Base-by-base conservation (phyloP, 1,140 invertebrate genomes). In the Teleopsis dalmanni region DNA sequence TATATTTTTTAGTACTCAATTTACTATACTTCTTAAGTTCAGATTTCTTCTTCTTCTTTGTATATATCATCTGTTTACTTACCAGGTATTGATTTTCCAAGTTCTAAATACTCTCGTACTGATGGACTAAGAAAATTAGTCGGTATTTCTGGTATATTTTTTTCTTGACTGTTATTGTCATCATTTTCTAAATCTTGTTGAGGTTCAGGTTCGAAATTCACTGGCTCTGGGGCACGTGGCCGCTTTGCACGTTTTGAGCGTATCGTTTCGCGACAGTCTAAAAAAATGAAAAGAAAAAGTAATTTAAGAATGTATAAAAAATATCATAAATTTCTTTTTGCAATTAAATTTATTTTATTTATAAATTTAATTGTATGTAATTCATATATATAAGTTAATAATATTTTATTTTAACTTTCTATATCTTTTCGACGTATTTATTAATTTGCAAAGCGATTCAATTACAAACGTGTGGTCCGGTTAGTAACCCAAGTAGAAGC, bases 51-150 rank as follows among this genome's bases (percentile, higher is more conserved):
- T 18, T 10, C 10, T 36, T 16, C 10, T 13, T 3, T 33, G 19
- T 29, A 29, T 7, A n/a, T n/a, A n/a, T n/a, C 11, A 50, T n/a
- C 21, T 29, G n/a, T 10, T 27, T 16, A 29, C 74, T 74, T 78
- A 90, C 87, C 87, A 59, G 87, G 87, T 74, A 90, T 89, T 47
- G 86, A 88, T 77, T 88, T 88, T 52, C 87, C 87, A 41, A 90
- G 76, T 73, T 88, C 86, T 38, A 90, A 76, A 70, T 88, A 88
- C 70, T 88, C 85, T 40, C 84, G 77, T 16, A 90, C 86, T 4
- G 86, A 90, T 31, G 86, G 84, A 64, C 84, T 88, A 45, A 90
- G 74, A 68, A 90, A 90, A 51, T 84, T 83, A 11, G 80, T 79
- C 19, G 85, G 86, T 45, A 85, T 80, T 33, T 76, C 76, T n/a